Base-by-base conservation (phyloP, 1,140 invertebrate species). In the Lineus longissimus region DNA sequence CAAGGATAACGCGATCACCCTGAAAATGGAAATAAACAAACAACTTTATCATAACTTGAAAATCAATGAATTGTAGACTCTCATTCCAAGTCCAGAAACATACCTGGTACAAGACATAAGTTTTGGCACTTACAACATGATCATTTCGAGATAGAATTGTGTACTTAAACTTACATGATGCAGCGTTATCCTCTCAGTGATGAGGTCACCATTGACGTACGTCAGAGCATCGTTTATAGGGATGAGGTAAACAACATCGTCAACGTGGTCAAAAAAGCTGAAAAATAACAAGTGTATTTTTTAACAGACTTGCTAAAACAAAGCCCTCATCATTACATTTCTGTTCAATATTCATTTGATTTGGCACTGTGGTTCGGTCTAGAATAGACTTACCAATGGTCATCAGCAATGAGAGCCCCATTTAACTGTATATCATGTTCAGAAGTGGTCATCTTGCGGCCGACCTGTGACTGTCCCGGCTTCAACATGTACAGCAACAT, bases 1-100 rank as follows among this genome's bases (percentile, higher is more conserved):
- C 88, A 25, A 89, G 84, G 1, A 88, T 85, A 25, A 89, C 76
- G 40, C 88, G 82, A 74, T 89, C 88, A 1, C 86, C 87, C 78
- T 81, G 67, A 57, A 67, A 45, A 61, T 45, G 56, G 40, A 61
- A 36, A 43, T 33, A 6, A 29, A 36, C 33, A 36, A 36, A 15
- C 15, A 15, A 15, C 15, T 36, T 36, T 36, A 54, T 4, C 47
- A 4, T n/a, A 54, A n/a, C n/a, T n/a, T n/a, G n/a, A n/a, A n/a
- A n/a, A n/a, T n/a, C n/a, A n/a, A n/a, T n/a, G n/a, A n/a, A n/a
- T n/a, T n/a, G n/a, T n/a, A n/a, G n/a, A n/a, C n/a, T n/a, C n/a
- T n/a, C n/a, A n/a, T n/a, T n/a, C n/a, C n/a, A n/a, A n/a, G n/a
- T n/a, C n/a, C n/a, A n/a, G n/a, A n/a, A n/a, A n/a, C n/a, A n/a